phyloP scores from a whole-genome alignment of 2,888 invertebrate genomes.

The Ornithoptera priamus region DNA sequence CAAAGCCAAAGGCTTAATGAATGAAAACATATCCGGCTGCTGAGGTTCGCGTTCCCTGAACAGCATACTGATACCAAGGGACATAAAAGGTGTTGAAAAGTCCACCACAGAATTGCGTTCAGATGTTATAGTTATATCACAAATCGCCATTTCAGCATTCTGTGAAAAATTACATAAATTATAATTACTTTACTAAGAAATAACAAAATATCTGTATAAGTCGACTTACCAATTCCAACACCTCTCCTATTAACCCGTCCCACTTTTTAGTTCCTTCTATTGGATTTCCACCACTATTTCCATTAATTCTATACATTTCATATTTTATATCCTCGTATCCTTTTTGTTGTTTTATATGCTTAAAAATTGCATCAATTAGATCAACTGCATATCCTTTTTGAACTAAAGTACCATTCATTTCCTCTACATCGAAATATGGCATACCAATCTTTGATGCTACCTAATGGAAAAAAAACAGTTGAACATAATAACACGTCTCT shows the following conservation, averaged over 20 bases:
- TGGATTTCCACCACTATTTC: slow-evolving; percentile 83
- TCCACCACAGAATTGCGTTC: slow-evolving; percentile 92
- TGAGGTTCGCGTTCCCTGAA: slow-evolving; percentile 87
- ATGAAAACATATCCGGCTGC: slow-evolving; percentile 92
- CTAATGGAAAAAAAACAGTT: slow-evolving; percentile 72
- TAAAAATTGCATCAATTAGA: slow-evolving; percentile 86
- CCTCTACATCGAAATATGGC: slow-evolving; percentile 56
- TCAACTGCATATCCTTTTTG: slow-evolving; percentile 94
- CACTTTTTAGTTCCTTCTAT: slow-evolving; percentile 85
- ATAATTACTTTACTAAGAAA: neutral
- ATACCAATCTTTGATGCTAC: slow-evolving; percentile 74
- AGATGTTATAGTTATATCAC: slow-evolving; percentile 96
- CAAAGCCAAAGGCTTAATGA: slow-evolving; percentile 89
- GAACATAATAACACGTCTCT: too few species aligned
- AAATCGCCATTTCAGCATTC: slow-evolving; percentile 95
- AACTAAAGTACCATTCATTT: slow-evolving; percentile 52
- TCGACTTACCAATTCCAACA: slow-evolving; percentile 85
- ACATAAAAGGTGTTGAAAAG: slow-evolving; percentile 98
- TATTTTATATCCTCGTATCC: slow-evolving; percentile 73
- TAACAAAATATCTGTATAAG: neutral
- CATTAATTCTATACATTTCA: slow-evolving; percentile 83
- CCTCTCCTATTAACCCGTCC: slow-evolving; percentile 86
- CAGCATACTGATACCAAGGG: slow-evolving; percentile 92
- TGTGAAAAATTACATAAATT: slow-evolving; percentile 49
- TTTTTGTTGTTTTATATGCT: slow-evolving; percentile 47